Percentiles rank a stretch among this genome's conserved stretches.
phyloP scores from a whole-genome alignment of 37 sponge, comb jelly and placozoan species.

The Axinella damicornis region DNA sequence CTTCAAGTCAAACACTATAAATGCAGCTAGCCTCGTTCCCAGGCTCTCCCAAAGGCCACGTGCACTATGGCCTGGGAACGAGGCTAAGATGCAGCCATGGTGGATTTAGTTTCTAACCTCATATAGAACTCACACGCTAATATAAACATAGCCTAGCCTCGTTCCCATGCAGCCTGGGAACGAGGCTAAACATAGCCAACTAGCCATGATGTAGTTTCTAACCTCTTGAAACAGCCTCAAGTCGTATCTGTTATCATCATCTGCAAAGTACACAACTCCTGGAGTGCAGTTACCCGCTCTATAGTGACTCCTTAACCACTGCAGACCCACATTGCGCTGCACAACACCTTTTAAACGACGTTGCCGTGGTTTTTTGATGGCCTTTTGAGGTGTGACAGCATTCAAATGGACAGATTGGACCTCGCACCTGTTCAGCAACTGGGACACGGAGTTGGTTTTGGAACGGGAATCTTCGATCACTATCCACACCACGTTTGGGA shows the following conservation, averaged over 20 bases:
- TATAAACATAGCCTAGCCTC: too few species aligned
- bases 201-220: neutral
- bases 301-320: slow-evolving; percentile 50
- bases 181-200: too few species aligned
- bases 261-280: slow-evolving; percentile 94
- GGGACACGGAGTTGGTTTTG: slow-evolving; percentile 31
- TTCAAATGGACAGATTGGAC: slow-evolving; percentile 29
- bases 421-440: slow-evolving; percentile 26
- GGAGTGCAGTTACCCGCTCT: neutral
- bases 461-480: slow-evolving; percentile 56
- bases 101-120: slow-evolving; percentile 58
- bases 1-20: too few species aligned
- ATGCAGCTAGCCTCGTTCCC: too few species aligned
- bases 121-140: too few species aligned
- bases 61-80: too few species aligned
- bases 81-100: too few species aligned
- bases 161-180: too few species aligned
- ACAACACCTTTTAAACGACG: slow-evolving; percentile 65
- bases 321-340: slow-evolving; percentile 81
- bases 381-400: neutral
- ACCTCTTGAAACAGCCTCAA: slow-evolving; percentile 88
- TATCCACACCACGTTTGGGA: slow-evolving; percentile 74
- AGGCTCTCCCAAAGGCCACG: too few species aligned
- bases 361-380: neutral
- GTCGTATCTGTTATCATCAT: slow-evolving; percentile 94